Evolutionary conservation across 1,140 invertebrate species (phyloP), one percentile per base, ranked within the genome.

Genomic region (Cyclina sinensis): DNA sequence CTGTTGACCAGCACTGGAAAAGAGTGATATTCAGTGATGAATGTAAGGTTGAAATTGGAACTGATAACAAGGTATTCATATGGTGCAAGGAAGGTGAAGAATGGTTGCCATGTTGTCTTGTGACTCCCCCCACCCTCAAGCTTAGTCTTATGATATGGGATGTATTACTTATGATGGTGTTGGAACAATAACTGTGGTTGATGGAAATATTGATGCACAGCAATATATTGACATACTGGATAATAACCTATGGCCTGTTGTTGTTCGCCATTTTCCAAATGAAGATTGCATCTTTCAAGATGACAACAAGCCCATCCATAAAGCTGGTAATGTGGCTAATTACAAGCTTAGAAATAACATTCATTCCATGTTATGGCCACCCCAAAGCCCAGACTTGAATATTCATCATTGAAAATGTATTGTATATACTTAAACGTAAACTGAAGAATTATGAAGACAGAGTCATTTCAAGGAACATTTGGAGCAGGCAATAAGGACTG

Each of bases 391-490:
- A 14, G 78, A 80, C 27, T 59, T 80, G 30, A 80, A 80, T 39
- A n/a, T n/a, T n/a, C n/a, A 80, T 80, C 21, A 80, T 59, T 18
- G 78, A 57, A 18, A 80, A 80, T 37, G 27, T 54, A 7, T 62
- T 7, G 30, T 62, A 62, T 21, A 62, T 5, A 62, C 59, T 62
- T 30, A 62, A 62, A 62, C 59, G 30, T n/a, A n/a, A 62, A n/a
- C 59, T 62, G 59, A 62, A 62, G 9, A n/a, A n/a, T n/a, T n/a
- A n/a, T n/a, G n/a, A n/a, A n/a, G n/a, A n/a, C n/a, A n/a, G n/a
- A n/a, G n/a, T n/a, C n/a, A n/a, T n/a, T n/a, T n/a, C n/a, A n/a
- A n/a, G n/a, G n/a, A n/a, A n/a, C n/a, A n/a, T n/a, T 62, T 62
- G 21, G 59, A 62, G 59, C 59, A 62, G 21, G 59, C 59, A 62